Evolutionary conservation across 2,888 invertebrate genomes (phyloP).

Genomic region (Liodrosophila aerea): DNA sequence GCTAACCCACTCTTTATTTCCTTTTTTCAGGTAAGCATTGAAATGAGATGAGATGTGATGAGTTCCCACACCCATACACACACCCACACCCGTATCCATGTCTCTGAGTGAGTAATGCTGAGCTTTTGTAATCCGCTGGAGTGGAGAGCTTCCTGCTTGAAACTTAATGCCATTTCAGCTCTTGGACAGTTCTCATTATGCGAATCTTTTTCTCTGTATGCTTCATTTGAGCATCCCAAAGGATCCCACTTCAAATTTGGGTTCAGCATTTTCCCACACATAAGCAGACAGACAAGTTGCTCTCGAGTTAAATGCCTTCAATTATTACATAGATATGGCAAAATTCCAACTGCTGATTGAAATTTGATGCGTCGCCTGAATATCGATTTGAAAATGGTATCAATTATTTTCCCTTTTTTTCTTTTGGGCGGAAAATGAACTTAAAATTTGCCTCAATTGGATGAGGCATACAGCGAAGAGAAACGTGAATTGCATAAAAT

Average conservation of each 20-base stretch:
- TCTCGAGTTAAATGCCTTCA: slow-evolving; percentile 3
- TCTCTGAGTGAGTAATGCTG: slow-evolving; percentile 39
- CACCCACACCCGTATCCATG: slow-evolving; percentile 5
- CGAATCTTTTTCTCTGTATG: slow-evolving; percentile 19
- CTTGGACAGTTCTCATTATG: slow-evolving; percentile 32
- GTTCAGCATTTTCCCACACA: slow-evolving; percentile 54
- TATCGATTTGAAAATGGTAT: slow-evolving; percentile 63
- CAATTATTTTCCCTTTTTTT: slow-evolving; percentile 45
- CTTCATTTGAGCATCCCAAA: too few species aligned
- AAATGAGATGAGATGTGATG: slow-evolving; percentile 6
- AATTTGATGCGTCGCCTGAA: slow-evolving; percentile 35
- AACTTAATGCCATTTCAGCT: slow-evolving; percentile 60
- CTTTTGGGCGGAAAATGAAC: too few species aligned
- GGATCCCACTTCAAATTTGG: slow-evolving; percentile 2
- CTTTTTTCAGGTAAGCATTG: slow-evolving; percentile 60
- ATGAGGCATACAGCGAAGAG: slow-evolving; percentile 29
- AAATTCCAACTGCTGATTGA: slow-evolving; percentile 25
- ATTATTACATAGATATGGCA: slow-evolving; percentile 22
- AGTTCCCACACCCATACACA: neutral
- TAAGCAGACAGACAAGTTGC: slow-evolving; percentile 7
- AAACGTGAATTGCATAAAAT: slow-evolving; percentile 74
- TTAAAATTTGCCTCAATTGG: slow-evolving; percentile 26
- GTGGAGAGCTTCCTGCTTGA: slow-evolving; percentile 58
- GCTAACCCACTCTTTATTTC: slow-evolving; percentile 37
- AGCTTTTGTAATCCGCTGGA: slow-evolving; percentile 41